Percentiles rank a stretch among this genome's conserved stretches.
Evolutionary conservation across 2,113 vertebrate genomes (phyloP).

Genomic region (Anoplopoma fimbria): DNA sequence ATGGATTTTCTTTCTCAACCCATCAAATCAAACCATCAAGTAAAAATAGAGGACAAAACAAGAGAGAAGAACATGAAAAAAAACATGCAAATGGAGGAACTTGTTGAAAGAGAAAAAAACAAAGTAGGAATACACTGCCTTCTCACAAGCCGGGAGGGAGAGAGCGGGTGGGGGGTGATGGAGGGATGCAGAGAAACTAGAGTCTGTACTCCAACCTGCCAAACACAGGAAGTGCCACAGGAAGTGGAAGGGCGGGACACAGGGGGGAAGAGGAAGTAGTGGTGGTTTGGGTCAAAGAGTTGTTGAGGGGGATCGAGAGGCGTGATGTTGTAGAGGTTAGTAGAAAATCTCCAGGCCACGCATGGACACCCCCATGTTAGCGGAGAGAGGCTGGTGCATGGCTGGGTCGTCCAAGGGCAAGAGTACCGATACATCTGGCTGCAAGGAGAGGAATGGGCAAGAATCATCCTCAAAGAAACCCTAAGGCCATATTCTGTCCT

Average conservation of each 20-base stretch:
- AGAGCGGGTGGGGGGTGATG: conserved; percentile 44
- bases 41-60: conserved; percentile 46
- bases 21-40: conserved; percentile 54
- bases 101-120: conserved; percentile 43
- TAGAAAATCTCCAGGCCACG: conserved; percentile 89
- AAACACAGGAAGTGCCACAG: conserved; percentile 82
- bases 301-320: conserved; percentile 73
- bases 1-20: conserved; percentile 20
- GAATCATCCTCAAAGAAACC: conserved; percentile 73
- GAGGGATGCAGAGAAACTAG: conserved; percentile 69
- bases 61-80: conserved; percentile 40
- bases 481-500: conserved; percentile 32
- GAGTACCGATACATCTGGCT: conserved; percentile 87
- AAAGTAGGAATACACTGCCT: conserved; percentile 76
- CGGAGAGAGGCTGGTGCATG: conserved; percentile 86
- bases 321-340: conserved; percentile 83
- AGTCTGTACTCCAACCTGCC: conserved; percentile 83
- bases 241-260: conserved; percentile 75
- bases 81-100: conserved; percentile 71
- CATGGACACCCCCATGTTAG: conserved; percentile 87
- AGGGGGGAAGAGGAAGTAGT: conserved; percentile 75
- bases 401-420: conserved; percentile 87
- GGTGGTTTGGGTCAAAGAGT: conserved; percentile 72
- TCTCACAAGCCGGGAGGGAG: conserved; percentile 76
- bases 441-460: conserved; percentile 83